Percentiles rank a stretch among this genome's conserved stretches.
Evolutionary conservation across 2,797 vertebrate species (phyloP).

Genomic region (Australoheros facetus): DNA sequence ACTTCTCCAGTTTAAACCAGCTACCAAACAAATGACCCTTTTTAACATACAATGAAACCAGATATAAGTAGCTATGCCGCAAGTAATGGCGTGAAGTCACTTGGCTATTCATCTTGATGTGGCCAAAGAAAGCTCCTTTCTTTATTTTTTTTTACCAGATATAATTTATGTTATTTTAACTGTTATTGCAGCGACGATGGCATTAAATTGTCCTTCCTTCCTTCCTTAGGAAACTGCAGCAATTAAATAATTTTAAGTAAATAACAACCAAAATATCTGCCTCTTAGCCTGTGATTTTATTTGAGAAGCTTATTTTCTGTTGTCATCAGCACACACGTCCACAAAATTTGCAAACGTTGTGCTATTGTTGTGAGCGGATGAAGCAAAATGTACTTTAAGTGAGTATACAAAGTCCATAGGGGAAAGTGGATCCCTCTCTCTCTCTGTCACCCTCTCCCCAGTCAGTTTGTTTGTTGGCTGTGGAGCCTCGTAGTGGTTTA

Average conservation of each 20-base stretch:
- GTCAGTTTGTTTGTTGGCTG: conserved; percentile 82
- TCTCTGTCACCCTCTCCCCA: conserved; percentile 52
- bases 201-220: conserved; percentile 18
- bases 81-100: conserved; percentile 48
- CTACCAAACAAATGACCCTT: conserved; percentile 68
- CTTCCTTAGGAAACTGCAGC: conserved; percentile 38
- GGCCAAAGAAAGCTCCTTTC: conserved; percentile 55
- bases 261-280: conserved; percentile 24
- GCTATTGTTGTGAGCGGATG: conserved; percentile 71
- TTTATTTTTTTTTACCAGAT: conserved; percentile 3
- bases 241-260: conserved; percentile 64
- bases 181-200: conserved; percentile 41
- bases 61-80: conserved; percentile 42
- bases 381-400: conserved; percentile 75
- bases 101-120: conserved; percentile 50
- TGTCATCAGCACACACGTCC: conserved; percentile 47
- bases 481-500: conserved; percentile 78
- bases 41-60: conserved; percentile 60
- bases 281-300: conserved; percentile 32
- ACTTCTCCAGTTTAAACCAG: conserved; percentile 69
- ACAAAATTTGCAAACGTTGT: conserved; percentile 67
- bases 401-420: conserved; percentile 76
- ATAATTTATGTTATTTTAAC: conserved; percentile 31
- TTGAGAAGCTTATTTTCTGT: conserved; percentile 57
- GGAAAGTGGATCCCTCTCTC: conserved; percentile 61